Evolutionary conservation across 2,888 invertebrate species (phyloP).

Genomic region (Pyrgus malvae): DNA sequence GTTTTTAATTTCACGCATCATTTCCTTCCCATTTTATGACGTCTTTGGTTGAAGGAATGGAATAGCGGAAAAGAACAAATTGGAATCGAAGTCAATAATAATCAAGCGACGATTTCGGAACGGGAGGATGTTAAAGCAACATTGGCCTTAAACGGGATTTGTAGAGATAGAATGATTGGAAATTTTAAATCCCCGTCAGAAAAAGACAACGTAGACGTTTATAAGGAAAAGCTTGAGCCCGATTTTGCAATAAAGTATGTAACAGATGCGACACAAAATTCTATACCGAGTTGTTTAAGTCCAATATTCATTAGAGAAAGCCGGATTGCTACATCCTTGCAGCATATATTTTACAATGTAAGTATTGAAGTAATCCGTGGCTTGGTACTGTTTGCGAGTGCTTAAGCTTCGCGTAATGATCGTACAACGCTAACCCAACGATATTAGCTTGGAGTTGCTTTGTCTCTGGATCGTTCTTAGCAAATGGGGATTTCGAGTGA

Average conservation of each 20-base stretch:
- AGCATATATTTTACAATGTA: constrained; percentile 35
- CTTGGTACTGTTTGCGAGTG: constrained; percentile 11
- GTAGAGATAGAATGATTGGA: background rate
- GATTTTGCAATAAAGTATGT: background rate
- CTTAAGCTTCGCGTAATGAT: constrained; percentile 25
- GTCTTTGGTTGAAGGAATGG: constrained; percentile 21
- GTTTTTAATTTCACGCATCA: constrained; percentile 28
- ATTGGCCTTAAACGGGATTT: constrained; percentile 1
- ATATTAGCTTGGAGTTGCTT: constrained; percentile 28
- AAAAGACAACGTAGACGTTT: background rate
- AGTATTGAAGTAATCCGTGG: constrained; percentile 32
- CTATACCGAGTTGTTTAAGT: constrained; percentile 39
- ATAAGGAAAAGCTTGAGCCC: background rate
- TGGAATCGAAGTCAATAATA: constrained; percentile 22
- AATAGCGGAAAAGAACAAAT: constrained; percentile 23
- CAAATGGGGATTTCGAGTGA: constrained; percentile 31
- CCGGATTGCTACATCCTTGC: constrained; percentile 34
- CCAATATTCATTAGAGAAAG: constrained; percentile 41
- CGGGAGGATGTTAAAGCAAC: background rate
- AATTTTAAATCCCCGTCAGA: background rate
- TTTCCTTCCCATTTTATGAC: constrained; percentile 23
- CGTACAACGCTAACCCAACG: constrained; percentile 29
- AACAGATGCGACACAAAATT: constrained; percentile 24
- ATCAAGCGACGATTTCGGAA: constrained; percentile 11
- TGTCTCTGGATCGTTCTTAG: constrained; percentile 26